Percentiles rank a stretch among this genome's conserved stretches.
These are phyloP conservation scores for Sebastes taczanowskii DNA, from an alignment of 2,797 vertebrate species.

Conservation along the genomic window DNA sequence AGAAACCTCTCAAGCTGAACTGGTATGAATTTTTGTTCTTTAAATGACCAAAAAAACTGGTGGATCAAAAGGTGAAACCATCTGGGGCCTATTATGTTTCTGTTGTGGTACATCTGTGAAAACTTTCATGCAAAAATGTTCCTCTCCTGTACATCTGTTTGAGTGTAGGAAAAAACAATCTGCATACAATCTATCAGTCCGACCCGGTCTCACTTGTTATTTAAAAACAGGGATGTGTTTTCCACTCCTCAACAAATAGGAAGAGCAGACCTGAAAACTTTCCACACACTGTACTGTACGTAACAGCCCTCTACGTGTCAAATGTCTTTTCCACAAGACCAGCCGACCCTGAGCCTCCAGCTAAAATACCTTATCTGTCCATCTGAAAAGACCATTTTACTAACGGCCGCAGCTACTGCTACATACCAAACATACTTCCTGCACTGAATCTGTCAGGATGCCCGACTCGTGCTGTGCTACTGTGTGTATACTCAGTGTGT, in stretches of 20 bases:
- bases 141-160: background rate
- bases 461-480: background rate
- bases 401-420: conserved; percentile 35
- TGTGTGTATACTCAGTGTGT: background rate
- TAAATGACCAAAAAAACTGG: background rate
- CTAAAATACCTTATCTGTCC: conserved; percentile 52
- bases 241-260: conserved; percentile 8
- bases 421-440: conserved; percentile 45
- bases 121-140: background rate
- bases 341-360: conserved; percentile 15
- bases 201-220: background rate
- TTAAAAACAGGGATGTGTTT: conserved; percentile 18
- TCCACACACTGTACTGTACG: conserved; percentile 22
- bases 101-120: conserved; percentile 16
- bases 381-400: conserved; percentile 63
- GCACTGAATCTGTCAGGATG: background rate
- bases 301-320: conserved; percentile 39
- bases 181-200: background rate
- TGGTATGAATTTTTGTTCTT: background rate
- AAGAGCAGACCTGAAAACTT: conserved; percentile 29
- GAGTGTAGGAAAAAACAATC: background rate
- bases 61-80: background rate
- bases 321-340: conserved; percentile 62
- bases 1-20: background rate
- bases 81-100: background rate